Conservation (phyloP, 2,797 vertebrate species). For the Babyrousa celebensis region DNA sequence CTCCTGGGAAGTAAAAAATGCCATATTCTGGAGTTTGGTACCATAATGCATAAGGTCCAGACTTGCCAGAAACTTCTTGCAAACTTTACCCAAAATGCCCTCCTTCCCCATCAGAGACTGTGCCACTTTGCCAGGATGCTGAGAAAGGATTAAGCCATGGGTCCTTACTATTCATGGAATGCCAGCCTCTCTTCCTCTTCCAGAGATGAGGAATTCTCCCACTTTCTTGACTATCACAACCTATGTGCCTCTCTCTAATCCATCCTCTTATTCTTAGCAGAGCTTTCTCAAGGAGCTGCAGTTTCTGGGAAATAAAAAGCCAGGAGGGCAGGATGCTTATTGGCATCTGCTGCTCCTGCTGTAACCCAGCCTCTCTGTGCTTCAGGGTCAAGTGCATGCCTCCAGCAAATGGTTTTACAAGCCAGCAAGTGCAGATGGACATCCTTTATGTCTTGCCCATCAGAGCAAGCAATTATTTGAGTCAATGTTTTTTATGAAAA, state of each 20-base stretch:
- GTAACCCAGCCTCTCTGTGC: neutral
- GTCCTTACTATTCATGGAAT: neutral
- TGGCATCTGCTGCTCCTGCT: neutral
- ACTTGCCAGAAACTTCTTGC: neutral
- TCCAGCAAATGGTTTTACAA: neutral
- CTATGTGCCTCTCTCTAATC: neutral
- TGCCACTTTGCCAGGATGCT: neutral
- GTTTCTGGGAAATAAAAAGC: neutral
- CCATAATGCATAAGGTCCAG: neutral
- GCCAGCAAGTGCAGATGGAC: neutral
- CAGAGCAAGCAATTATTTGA: neutral
- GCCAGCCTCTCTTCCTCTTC: neutral
- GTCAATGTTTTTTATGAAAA: neutral
- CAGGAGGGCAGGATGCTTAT: neutral
- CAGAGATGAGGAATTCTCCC: neutral
- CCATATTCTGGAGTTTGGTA: neutral
- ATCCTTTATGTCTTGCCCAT: neutral
- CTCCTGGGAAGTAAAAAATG: neutral
- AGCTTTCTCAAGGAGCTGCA: neutral
- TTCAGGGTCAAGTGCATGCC: neutral
- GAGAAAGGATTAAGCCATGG: neutral
- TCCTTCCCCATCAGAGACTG: neutral
- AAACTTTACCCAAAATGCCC: fast-evolving
- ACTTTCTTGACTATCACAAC: neutral
- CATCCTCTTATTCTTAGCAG: neutral